Percentiles rank a stretch among this genome's conserved stretches.
phyloP scores from a whole-genome alignment of 2,888 invertebrate genomes.

The Dasypogon diadema region DNA sequence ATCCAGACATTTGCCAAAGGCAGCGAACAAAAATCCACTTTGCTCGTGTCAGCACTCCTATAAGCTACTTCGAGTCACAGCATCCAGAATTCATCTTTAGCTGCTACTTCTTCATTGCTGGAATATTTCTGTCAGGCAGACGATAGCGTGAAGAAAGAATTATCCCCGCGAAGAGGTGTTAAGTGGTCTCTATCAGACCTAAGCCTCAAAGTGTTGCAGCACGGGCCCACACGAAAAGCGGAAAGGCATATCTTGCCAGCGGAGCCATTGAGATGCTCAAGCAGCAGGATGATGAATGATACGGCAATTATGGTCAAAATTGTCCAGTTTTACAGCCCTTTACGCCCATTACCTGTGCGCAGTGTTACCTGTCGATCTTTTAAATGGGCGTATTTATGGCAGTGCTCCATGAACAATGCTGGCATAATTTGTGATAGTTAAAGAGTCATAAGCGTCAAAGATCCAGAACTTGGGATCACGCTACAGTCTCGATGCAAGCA shows the following conservation, averaged over 20 bases:
- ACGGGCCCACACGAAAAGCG: constrained; percentile 25
- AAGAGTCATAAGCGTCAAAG: constrained; percentile 34
- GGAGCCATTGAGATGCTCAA: neutral
- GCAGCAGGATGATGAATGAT: constrained; percentile 41
- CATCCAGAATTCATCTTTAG: neutral
- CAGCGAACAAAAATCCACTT: constrained; percentile 1
- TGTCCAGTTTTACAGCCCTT: constrained; percentile 27
- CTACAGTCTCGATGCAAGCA: constrained; percentile 32
- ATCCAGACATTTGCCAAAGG: neutral
- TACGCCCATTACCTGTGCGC: constrained; percentile 40
- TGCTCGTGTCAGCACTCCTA: neutral
- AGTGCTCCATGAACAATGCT: constrained; percentile 36
- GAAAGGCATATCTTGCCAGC: neutral
- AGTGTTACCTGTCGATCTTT: constrained; percentile 37
- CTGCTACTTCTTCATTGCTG: constrained; percentile 31
- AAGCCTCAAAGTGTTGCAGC: constrained; percentile 31
- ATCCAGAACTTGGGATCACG: constrained; percentile 30
- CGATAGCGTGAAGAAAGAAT: constrained; percentile 33
- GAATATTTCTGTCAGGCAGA: constrained; percentile 9
- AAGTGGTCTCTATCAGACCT: constrained; percentile 43
- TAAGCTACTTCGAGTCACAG: neutral
- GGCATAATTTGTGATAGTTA: constrained; percentile 41
- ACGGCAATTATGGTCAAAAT: constrained; percentile 44
- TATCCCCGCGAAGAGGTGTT: constrained; percentile 39
- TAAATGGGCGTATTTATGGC: constrained; percentile 50